phyloP scores from a whole-genome alignment of 1,140 invertebrate genomes.

The Andrena cerasifolii region DNA sequence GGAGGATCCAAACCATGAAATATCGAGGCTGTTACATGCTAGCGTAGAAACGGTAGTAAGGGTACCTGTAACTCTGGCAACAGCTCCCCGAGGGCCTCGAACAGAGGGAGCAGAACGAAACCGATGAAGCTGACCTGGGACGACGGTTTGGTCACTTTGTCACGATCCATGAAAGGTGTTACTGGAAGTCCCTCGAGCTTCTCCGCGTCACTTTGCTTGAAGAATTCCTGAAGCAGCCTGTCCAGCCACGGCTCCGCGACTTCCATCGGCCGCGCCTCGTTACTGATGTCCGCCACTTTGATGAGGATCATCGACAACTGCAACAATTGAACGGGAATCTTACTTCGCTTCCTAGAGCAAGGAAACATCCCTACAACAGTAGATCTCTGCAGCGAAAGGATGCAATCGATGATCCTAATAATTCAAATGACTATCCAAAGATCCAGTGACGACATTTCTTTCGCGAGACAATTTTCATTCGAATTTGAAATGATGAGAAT shows the following conservation, averaged over 20 bases:
- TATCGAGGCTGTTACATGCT: too few species aligned
- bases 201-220: constrained; percentile 92
- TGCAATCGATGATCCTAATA: too few species aligned
- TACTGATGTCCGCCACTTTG: constrained; percentile 94
- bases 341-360: too few species aligned
- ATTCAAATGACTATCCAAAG: too few species aligned
- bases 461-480: background rate
- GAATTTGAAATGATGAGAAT: background rate
- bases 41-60: too few species aligned
- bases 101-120: constrained; percentile 90
- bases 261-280: constrained; percentile 92
- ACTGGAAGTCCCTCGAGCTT: constrained; percentile 93
- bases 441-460: too few species aligned
- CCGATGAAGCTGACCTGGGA: constrained; percentile 94
- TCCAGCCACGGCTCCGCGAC: constrained; percentile 94
- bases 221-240: constrained; percentile 90
- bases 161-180: constrained; percentile 95
- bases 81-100: constrained; percentile 89
- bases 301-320: constrained; percentile 93
- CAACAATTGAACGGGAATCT: constrained; percentile 15
- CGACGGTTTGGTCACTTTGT: constrained; percentile 93
- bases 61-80: constrained; percentile 87
- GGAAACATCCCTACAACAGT: too few species aligned
- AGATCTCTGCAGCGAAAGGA: too few species aligned
- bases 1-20: too few species aligned